Evolutionary conservation across 2,113 vertebrate species (phyloP), one percentile per base, ranked within the genome.

Genomic region (Lota lota): DNA sequence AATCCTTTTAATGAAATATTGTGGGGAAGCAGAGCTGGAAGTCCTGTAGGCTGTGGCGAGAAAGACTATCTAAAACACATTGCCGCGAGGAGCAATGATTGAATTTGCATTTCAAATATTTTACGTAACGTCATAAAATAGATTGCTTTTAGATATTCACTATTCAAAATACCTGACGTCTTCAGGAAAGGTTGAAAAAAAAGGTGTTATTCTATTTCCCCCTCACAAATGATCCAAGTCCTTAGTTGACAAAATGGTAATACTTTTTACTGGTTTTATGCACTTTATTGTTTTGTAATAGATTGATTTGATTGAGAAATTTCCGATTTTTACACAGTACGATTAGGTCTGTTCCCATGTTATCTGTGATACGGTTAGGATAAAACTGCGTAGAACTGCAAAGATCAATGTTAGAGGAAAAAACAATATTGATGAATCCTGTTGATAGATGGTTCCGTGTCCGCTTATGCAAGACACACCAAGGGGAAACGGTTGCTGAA

Each of bases 1-100:
- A 76, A 66, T 84, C 83, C 74, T 72, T 83, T 74, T 81, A 86
- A 85, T 86, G 75, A 83, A 81, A 84, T 73, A 61, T 72, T 63
- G 18, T 10, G 8, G 7, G 40, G 40, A 72, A 77, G 60, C 65
- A 79, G 79, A 70, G 77, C 67, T 72, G 66, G 73, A 68, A 63
- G 76, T 66, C 65, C 22, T 11, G 20, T 12, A 6, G 12, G 17
- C 8, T 24, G 28, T 50, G 40, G 40, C 2, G 40, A 47, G 40
- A 47, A 14, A 47, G 40, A 10, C 40, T 10, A 47, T 56, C 77
- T 65, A 78, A 68, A 80, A 67, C 62, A 74, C 65, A 47, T 57
- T 33, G 71, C 73, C 57, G 53, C 40, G 62, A 8, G 28, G 28
- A 33, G 22, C 22, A 62, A 4, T 62, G 22, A 62, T 14, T 12